These are phyloP conservation scores for Cecropterus lyciades DNA, from an alignment of 1,140 invertebrate genomes.

Conservation along the genomic window DNA sequence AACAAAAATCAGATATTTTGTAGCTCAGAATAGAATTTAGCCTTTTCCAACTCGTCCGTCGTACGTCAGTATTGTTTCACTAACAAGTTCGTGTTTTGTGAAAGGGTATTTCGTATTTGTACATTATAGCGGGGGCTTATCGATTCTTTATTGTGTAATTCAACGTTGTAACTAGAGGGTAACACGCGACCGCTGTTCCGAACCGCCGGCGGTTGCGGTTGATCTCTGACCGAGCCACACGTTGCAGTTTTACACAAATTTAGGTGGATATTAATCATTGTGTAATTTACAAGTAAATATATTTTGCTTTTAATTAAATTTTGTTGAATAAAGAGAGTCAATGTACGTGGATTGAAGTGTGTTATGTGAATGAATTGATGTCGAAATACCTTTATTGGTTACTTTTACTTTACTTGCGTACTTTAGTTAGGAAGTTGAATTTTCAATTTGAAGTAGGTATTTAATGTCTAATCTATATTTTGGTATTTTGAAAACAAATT, in stretches of 20 bases:
- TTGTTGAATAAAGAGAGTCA: too few species aligned
- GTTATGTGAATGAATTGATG: too few species aligned
- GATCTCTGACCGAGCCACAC: neutral
- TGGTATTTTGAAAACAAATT: too few species aligned
- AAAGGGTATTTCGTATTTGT: conserved; percentile 13
- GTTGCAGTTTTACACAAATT: conserved; percentile 1
- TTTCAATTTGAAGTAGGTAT: too few species aligned
- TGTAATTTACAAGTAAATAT: neutral
- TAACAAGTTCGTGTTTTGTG: conserved; percentile 2
- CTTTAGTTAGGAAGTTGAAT: too few species aligned
- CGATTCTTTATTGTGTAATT: conserved; percentile 38
- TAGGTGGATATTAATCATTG: neutral
- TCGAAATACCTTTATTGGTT: too few species aligned
- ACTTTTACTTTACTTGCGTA: too few species aligned
- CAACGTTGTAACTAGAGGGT: conserved; percentile 44
- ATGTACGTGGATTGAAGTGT: too few species aligned
- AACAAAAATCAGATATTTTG: too few species aligned
- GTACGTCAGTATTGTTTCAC: conserved; percentile 1
- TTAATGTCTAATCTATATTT: too few species aligned
- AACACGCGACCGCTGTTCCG: conserved; percentile 46
- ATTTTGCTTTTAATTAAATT: too few species aligned
- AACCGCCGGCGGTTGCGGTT: conserved; percentile 11
- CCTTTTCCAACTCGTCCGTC: neutral
- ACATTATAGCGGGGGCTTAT: conserved; percentile 1
- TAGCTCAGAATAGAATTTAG: too few species aligned